These are phyloP conservation scores for Pollenia labialis DNA, from an alignment of 2,888 invertebrate genomes.

Conservation along the genomic window DNA sequence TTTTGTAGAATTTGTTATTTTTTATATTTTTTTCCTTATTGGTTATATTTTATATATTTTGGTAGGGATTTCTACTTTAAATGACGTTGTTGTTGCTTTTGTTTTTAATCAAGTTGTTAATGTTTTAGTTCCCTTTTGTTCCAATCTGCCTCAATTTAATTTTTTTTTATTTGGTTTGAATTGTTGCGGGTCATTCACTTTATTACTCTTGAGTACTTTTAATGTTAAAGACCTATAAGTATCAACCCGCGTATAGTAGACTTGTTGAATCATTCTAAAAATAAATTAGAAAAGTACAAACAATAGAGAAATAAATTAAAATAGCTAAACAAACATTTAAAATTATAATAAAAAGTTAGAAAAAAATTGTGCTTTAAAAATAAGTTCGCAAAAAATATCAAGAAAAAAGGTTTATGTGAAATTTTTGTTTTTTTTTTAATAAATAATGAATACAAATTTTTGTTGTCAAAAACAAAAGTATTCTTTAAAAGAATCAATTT, in stretches of 20 bases:
- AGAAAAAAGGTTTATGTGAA: too few species aligned
- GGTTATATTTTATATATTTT: conserved; percentile 30
- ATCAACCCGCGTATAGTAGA: conserved; percentile 11
- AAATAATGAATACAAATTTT: too few species aligned
- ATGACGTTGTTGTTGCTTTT: conserved; percentile 42
- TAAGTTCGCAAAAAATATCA: neutral
- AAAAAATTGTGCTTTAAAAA: neutral
- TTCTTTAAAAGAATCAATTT: too few species aligned
- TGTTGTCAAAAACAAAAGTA: too few species aligned
- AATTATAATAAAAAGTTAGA: neutral
- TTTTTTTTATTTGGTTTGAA: conserved; percentile 54
- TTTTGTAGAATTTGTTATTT: conserved; percentile 1
- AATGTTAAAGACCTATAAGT: conserved; percentile 47
- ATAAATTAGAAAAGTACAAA: conserved; percentile 51
- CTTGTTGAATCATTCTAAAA: conserved; percentile 63
- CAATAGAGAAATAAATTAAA: conserved; percentile 30
- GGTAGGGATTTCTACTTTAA: conserved; percentile 23
- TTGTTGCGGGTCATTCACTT: conserved; percentile 61
- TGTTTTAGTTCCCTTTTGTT: neutral
- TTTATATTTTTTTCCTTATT: conserved; percentile 4
- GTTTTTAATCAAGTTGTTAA: conserved; percentile 17
- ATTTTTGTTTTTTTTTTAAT: too few species aligned
- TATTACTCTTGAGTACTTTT: conserved; percentile 59
- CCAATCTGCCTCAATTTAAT: conserved; percentile 1
- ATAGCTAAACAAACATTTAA: neutral